Evolutionary conservation across 2,797 vertebrate species (phyloP), one percentile per base, ranked within the genome.

Genomic region (Eulemur albifrons): DNA sequence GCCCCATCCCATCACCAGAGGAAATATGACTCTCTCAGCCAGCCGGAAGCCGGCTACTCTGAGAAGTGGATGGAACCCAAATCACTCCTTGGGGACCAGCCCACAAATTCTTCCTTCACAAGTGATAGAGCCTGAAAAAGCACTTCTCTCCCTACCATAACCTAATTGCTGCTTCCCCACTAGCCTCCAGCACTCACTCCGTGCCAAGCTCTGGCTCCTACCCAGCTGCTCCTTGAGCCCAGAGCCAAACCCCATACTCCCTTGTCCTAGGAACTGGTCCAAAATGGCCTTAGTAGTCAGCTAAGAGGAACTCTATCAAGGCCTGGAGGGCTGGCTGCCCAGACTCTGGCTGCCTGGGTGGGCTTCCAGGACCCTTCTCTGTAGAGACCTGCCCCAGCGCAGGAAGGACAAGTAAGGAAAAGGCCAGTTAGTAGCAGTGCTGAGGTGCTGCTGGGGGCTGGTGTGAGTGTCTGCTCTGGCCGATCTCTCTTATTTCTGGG

Each of bases 231-330:
- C 59, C 70, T 95, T 72, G 52, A 88, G 94, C 35, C 3, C 4
- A 40, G 57, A 90, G 95, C 96, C 97, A 97, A 96, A 90, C 72
- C 93, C 85, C 83, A 93, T 88, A 76, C 93, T 96, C 75, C 93
- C 35, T 92, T 90, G 93, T 97, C 65, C 94, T 81, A 80, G 94
- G 94, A 96, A 76, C 90, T 7, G 17, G 45, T 94, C 96, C 94
- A 97, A 90, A 72, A 96, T 20, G 76, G 38, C 77, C 87, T 96
- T 80, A 57, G 83, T 70, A 86, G 87, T 79, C 69, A 38, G 88
- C 54, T 75, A 83, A 75, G 52, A 82, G 32, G 59, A 95, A 72
- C 73, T 72, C 61, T 90, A 65, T 76, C 48, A 45, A 70, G 2
- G 88, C 80, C 50, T 96, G 85, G 84, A 87, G 88, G 90, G 81